A percentile compares a stretch with the other conserved stretches of the same genome.
phyloP scores from a whole-genome alignment of 2,888 invertebrate species.

The Spicauda simplicius region DNA sequence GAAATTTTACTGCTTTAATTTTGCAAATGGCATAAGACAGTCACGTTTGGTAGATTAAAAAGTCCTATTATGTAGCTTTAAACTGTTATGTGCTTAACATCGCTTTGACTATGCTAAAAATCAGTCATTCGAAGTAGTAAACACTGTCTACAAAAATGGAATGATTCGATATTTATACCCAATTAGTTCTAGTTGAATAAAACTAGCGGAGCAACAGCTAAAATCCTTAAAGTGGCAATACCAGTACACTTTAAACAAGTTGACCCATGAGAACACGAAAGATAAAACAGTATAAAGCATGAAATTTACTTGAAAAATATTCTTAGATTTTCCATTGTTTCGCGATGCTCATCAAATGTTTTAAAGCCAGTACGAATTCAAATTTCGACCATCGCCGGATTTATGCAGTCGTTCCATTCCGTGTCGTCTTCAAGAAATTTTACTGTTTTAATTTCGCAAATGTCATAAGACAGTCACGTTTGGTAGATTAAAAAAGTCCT shows the following conservation, averaged over 20 bases:
- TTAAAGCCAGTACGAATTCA: conserved; percentile 18
- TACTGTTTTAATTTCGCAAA: conserved; percentile 11
- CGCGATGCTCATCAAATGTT: conserved; percentile 8
- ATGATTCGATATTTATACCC: too few species aligned
- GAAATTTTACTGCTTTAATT: conserved; percentile 16
- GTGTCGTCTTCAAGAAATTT: conserved; percentile 3
- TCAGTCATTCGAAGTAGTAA: too few species aligned
- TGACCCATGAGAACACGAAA: too few species aligned
- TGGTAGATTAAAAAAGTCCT: not conserved
- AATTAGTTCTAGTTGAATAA: too few species aligned
- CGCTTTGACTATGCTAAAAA: too few species aligned
- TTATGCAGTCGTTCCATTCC: conserved; percentile 11
- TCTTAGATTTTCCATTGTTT: not conserved
- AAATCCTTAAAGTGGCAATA: too few species aligned
- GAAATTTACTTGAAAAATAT: not conserved
- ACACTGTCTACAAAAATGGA: too few species aligned
- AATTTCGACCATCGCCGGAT: conserved; percentile 15
- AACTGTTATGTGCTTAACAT: too few species aligned
- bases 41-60: not conserved
- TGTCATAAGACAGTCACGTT: not conserved
- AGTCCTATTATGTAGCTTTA: too few species aligned
- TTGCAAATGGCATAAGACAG: not conserved
- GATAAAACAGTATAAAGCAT: not conserved
- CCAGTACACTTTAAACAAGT: too few species aligned
- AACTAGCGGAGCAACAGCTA: too few species aligned